Conservation (phyloP, 2,797 vertebrate genomes). For the Hippoglossus hippoglossus region DNA sequence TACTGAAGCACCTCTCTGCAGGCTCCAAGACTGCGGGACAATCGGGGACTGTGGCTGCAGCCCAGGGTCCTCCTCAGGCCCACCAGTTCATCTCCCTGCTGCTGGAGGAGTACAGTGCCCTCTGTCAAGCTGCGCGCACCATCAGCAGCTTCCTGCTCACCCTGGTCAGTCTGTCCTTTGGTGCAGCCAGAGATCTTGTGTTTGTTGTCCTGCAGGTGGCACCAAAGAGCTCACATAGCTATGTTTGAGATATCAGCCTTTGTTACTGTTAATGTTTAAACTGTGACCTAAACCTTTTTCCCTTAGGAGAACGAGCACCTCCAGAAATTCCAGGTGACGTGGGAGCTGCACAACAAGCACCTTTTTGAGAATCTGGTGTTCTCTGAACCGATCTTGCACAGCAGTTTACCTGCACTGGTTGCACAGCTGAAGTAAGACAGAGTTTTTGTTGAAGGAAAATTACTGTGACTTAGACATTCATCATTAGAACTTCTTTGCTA, state of each 20-base stretch:
- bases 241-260: neutral
- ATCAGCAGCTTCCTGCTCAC: constrained; percentile 98
- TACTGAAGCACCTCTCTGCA: constrained; percentile 92
- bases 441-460: neutral
- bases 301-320: constrained; percentile 95
- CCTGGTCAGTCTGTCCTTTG: constrained; percentile 83
- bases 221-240: too few relatives aligned
- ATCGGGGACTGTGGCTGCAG: constrained; percentile 69
- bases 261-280: neutral
- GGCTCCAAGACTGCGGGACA: constrained; percentile 84
- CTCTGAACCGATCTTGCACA: constrained; percentile 95
- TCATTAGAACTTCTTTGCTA: neutral
- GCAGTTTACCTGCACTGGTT: constrained; percentile 92
- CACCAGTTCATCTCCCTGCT: constrained; percentile 96
- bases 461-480: neutral
- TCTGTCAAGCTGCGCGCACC: constrained; percentile 96
- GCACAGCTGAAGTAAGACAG: constrained; percentile 92
- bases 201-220: neutral
- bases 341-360: constrained; percentile 99
- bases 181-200: neutral
- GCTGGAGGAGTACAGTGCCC: constrained; percentile 94
- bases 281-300: neutral
- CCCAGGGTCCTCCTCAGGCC: constrained; percentile 92
- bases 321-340: constrained; percentile 98
- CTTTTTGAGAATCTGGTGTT: constrained; percentile 98